A percentile compares a stretch with the other conserved stretches of the same genome.
Conservation (phyloP, 2,888 invertebrate genomes). For the Mellilla xanthometata region DNA sequence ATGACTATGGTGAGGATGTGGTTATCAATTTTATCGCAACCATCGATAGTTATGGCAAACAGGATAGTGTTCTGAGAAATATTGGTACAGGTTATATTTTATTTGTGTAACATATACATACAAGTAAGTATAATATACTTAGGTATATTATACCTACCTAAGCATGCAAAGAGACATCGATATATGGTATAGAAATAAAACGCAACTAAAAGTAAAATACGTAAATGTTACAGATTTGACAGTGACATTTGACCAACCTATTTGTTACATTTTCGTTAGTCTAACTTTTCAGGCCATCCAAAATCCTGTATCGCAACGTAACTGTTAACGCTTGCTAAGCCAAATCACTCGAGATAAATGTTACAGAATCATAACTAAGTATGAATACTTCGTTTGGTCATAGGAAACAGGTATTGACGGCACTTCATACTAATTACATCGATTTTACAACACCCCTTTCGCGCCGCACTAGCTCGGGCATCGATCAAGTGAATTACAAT, state of each 20-base stretch:
- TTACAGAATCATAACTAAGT: constrained; percentile 21
- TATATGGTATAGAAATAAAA: too few relatives aligned
- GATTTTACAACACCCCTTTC: constrained; percentile 41
- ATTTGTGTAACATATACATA: too few relatives aligned
- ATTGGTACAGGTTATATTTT: not conserved
- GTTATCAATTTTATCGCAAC: constrained; percentile 23
- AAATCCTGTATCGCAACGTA: too few relatives aligned
- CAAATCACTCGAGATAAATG: not conserved
- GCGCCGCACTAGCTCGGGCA: constrained; percentile 37
- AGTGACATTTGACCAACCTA: too few relatives aligned
- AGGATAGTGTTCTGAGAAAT: constrained; percentile 33
- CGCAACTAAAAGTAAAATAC: too few relatives aligned
- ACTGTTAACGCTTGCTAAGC: too few relatives aligned
- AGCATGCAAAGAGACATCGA: too few relatives aligned
- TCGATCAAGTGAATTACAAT: constrained; percentile 49
- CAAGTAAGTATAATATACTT: too few relatives aligned
- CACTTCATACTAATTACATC: constrained; percentile 47
- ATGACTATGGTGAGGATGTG: constrained; percentile 6
- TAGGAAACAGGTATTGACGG: constrained; percentile 29
- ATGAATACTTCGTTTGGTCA: constrained; percentile 24
- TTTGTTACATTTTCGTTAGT: too few relatives aligned
- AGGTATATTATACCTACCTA: too few relatives aligned
- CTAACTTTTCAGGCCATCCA: too few relatives aligned
- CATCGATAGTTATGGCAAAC: constrained; percentile 27
- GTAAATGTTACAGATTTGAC: too few relatives aligned